Evolutionary conservation across 2,888 invertebrate species (phyloP).

Genomic region (Torymus tubicola): DNA sequence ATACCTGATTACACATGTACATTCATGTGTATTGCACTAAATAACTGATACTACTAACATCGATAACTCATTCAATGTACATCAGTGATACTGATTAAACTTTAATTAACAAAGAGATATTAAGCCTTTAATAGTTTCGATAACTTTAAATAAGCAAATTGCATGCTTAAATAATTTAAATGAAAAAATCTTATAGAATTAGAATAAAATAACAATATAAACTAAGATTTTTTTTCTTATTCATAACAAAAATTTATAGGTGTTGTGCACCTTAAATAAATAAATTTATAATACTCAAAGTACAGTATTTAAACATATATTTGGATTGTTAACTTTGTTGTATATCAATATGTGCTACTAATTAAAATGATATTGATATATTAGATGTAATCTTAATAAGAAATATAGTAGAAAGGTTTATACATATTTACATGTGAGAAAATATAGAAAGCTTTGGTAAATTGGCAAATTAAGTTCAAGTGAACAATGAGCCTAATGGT

Average conservation of each 20-base stretch:
- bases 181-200: neutral
- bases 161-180: slow-evolving; percentile 15
- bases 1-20: neutral
- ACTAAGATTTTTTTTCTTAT: neutral
- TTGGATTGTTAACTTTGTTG: too few species aligned
- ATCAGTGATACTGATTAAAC: slow-evolving; percentile 10
- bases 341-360: too few species aligned
- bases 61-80: neutral
- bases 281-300: too few species aligned
- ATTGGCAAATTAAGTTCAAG: slow-evolving; percentile 32
- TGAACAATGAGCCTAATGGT: slow-evolving; percentile 3
- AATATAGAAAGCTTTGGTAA: neutral
- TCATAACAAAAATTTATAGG: too few species aligned
- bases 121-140: slow-evolving; percentile 12
- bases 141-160: slow-evolving; percentile 12
- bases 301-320: too few species aligned
- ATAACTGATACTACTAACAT: neutral
- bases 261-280: too few species aligned
- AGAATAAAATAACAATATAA: slow-evolving; percentile 2
- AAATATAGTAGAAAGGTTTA: neutral
- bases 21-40: neutral
- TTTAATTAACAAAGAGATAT: neutral
- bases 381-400: too few species aligned
- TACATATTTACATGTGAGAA: neutral
- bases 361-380: too few species aligned